Percentiles rank a stretch among this genome's conserved stretches.
Conservation (phyloP, 2,888 invertebrate genomes). For the Oligia strigilis region DNA sequence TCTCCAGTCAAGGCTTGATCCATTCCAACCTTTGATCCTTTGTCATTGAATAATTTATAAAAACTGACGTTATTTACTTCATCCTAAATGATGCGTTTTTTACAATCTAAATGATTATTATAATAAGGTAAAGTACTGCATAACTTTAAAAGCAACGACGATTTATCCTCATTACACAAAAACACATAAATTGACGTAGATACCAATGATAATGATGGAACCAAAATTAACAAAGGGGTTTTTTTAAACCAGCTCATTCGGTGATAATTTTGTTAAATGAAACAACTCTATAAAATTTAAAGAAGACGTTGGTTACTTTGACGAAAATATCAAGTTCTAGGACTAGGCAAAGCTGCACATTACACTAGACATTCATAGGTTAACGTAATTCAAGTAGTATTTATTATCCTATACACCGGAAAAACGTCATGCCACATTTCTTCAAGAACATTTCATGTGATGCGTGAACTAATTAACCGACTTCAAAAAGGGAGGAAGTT, state of each 20-base stretch:
- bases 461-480: too few relatives aligned
- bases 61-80: slow-evolving; percentile 12
- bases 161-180: not conserved
- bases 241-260: not conserved
- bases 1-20: not conserved
- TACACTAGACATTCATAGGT: not conserved
- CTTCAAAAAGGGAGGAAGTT: too few relatives aligned
- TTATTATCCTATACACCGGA: not conserved
- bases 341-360: not conserved
- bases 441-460: not conserved
- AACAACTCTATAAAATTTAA: not conserved
- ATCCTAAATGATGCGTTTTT: slow-evolving; percentile 14
- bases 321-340: not conserved
- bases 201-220: not conserved
- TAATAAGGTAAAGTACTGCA: not conserved
- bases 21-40: slow-evolving; percentile 3
- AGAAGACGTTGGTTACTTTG: not conserved
- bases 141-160: not conserved
- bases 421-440: not conserved
- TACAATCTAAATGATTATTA: not conserved
- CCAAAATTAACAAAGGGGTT: not conserved
- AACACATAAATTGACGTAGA: not conserved
- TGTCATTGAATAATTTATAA: slow-evolving; percentile 13
- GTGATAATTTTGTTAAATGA: not conserved
- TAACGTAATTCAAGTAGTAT: not conserved